Conservation (phyloP, 2,888 invertebrate species). For the Amitus sp. region DNA sequence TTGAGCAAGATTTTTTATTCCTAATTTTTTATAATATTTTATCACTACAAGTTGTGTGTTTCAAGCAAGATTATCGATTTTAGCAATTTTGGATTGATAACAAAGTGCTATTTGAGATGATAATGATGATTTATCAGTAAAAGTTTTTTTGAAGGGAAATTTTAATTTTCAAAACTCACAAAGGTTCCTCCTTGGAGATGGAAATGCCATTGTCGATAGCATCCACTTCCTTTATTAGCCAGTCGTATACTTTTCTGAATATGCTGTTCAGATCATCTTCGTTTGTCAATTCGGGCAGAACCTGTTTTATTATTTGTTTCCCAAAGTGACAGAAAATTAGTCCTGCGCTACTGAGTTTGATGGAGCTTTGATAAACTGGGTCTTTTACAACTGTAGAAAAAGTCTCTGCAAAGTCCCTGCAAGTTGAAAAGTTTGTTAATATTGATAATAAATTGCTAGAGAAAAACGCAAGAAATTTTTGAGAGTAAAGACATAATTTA, state of each 20-base stretch:
- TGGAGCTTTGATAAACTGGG: slow-evolving; percentile 58
- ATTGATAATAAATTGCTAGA: too few species aligned
- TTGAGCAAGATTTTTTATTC: background rate
- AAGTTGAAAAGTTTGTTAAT: slow-evolving; percentile 10
- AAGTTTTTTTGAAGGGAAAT: background rate
- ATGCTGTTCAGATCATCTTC: slow-evolving; percentile 69
- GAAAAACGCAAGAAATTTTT: too few species aligned
- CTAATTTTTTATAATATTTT: background rate
- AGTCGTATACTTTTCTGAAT: slow-evolving; percentile 82
- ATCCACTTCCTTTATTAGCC: slow-evolving; percentile 92
- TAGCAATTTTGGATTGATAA: too few species aligned
- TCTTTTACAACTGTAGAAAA: slow-evolving; percentile 55
- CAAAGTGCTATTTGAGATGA: too few species aligned
- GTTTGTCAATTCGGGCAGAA: slow-evolving; percentile 67
- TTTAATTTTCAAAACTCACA: slow-evolving; percentile 44
- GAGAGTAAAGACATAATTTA: too few species aligned
- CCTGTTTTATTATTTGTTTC: slow-evolving; percentile 75
- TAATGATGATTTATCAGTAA: too few species aligned
- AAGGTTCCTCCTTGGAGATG: slow-evolving; percentile 77
- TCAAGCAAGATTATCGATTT: too few species aligned
- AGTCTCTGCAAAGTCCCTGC: slow-evolving; percentile 54
- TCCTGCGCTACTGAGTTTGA: slow-evolving; percentile 94
- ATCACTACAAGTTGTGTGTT: too few species aligned
- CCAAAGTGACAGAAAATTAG: slow-evolving; percentile 93
- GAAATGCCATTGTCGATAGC: slow-evolving; percentile 97